These are phyloP conservation scores for Hybos culiciformis DNA, from an alignment of 2,888 invertebrate genomes.

Conservation along the genomic window DNA sequence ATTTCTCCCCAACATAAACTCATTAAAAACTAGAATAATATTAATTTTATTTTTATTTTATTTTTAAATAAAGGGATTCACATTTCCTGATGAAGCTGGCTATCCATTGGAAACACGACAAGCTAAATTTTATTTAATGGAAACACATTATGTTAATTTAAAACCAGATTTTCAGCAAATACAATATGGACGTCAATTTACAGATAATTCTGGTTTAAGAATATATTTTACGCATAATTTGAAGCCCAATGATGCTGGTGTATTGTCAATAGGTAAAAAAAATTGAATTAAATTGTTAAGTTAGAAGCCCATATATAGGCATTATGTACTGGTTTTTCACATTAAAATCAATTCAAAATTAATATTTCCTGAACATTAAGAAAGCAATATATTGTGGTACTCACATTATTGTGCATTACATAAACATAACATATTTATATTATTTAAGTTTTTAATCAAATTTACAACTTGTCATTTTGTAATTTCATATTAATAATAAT, in stretches of 20 bases:
- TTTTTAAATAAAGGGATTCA: conserved; percentile 44
- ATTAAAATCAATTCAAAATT: too few species aligned
- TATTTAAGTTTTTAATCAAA: too few species aligned
- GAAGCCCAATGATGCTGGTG: conserved; percentile 47
- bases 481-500: too few species aligned
- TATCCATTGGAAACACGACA: conserved; percentile 44
- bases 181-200: conserved; percentile 22
- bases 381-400: too few species aligned
- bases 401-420: too few species aligned
- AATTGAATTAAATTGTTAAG: too few species aligned
- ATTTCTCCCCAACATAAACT: neutral
- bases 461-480: too few species aligned
- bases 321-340: too few species aligned
- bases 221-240: conserved; percentile 45
- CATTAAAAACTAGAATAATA: too few species aligned
- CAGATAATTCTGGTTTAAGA: conserved; percentile 46
- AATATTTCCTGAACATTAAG: too few species aligned
- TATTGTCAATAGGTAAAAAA: conserved; percentile 36
- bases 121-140: conserved; percentile 45
- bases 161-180: conserved; percentile 16
- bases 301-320: too few species aligned
- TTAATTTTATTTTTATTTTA: conserved; percentile 1
- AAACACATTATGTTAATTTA: conserved; percentile 50
- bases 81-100: conserved; percentile 48
- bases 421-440: too few species aligned